A percentile compares a stretch with the other conserved stretches of the same genome.
phyloP scores from a whole-genome alignment of 2,113 vertebrate genomes.

The Pristiophorus japonicus region DNA sequence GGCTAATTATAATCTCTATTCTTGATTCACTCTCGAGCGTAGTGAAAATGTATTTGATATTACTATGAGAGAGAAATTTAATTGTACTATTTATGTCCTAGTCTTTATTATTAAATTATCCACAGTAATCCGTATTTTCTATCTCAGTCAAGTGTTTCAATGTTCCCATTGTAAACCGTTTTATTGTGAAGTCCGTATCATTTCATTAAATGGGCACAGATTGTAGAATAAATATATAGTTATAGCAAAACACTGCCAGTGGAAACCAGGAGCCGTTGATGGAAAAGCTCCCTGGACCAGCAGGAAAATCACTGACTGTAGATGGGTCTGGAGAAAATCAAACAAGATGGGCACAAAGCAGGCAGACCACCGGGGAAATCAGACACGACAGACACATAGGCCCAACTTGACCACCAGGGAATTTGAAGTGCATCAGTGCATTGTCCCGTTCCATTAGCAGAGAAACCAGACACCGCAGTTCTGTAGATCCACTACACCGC shows the following conservation, averaged over 20 bases:
- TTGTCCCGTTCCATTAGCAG: background rate
- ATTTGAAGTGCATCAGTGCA: background rate
- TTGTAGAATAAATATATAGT: background rate
- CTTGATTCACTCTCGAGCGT: background rate
- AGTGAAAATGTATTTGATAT: background rate
- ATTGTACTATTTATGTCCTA: background rate
- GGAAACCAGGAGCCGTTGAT: no score
- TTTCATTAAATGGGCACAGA: background rate
- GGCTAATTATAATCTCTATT: background rate
- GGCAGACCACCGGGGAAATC: background rate
- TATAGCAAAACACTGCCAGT: background rate
- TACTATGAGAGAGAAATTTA: background rate
- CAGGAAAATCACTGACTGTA: background rate
- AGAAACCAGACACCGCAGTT: background rate
- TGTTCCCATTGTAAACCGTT: background rate
- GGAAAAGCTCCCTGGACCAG: background rate
- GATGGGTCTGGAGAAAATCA: background rate
- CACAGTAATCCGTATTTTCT: background rate
- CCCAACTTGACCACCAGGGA: background rate
- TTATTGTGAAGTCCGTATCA: background rate
- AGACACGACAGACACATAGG: background rate
- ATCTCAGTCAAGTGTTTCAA: background rate
- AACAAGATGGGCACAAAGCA: background rate
- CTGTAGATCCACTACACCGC: background rate
- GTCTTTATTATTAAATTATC: background rate